Conservation (phyloP, 2,888 invertebrate species). For the Germaria angustata region DNA sequence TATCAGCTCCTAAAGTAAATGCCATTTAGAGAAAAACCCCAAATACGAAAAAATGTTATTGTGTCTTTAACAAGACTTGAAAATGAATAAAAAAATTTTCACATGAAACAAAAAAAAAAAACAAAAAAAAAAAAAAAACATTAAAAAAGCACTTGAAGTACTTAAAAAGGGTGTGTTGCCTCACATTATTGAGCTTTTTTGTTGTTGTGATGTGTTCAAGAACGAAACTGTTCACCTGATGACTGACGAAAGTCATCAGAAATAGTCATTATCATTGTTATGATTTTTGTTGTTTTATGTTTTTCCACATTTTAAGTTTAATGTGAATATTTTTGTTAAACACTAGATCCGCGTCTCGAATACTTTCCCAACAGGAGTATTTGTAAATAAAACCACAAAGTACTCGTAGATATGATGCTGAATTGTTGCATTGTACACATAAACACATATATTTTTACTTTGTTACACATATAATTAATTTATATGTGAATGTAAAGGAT, state of each 20-base stretch:
- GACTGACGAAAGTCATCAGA: conserved; percentile 9
- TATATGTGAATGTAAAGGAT: no score
- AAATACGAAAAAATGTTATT: not conserved
- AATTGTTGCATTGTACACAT: no score
- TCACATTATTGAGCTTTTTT: not conserved
- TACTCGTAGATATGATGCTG: no score
- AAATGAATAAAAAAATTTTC: not conserved
- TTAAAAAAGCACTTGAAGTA: not conserved
- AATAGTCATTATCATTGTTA: conserved; percentile 17
- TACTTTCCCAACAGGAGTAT: not conserved
- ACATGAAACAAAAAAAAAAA: not conserved
- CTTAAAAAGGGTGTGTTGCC: conserved; percentile 8
- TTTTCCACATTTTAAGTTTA: conserved; percentile 3
- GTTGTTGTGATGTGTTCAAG: not conserved
- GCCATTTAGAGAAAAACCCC: conserved; percentile 16
- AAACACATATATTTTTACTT: no score
- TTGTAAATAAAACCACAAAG: not conserved
- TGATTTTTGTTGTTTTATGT: conserved; percentile 25
- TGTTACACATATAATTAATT: no score
- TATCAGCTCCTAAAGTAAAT: conserved; percentile 53
- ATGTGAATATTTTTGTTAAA: no score
- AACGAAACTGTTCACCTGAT: not conserved
- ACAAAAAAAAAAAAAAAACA: not conserved
- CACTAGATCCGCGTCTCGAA: not conserved
- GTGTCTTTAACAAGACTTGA: conserved; percentile 23